phyloP scores from a whole-genome alignment of 2,888 invertebrate genomes.

The Drosophila neonasuta region DNA sequence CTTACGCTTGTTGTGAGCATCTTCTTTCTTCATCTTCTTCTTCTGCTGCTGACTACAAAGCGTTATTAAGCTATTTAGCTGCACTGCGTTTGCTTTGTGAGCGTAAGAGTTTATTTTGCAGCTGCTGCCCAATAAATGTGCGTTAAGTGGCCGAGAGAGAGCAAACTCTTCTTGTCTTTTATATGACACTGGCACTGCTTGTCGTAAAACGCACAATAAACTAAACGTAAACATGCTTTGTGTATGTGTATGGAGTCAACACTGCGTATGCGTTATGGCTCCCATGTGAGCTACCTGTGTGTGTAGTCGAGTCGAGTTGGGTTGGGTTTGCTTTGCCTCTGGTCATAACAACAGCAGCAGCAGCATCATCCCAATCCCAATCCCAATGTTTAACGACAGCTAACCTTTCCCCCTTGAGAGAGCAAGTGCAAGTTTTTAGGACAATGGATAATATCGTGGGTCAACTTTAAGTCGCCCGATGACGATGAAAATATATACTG shows the following conservation, averaged over 20 bases:
- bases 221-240: conserved; percentile 61
- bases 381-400: conserved; percentile 40
- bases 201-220: conserved; percentile 74
- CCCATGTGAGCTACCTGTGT: conserved; percentile 59
- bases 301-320: background rate
- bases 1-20: background rate
- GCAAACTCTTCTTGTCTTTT: conserved; percentile 54
- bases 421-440: conserved; percentile 16
- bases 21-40: background rate
- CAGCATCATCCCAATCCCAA: conserved; percentile 16
- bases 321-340: background rate
- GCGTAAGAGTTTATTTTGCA: conserved; percentile 36
- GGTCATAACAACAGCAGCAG: conserved; percentile 4
- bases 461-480: conserved; percentile 4
- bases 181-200: conserved; percentile 58
- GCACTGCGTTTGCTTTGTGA: conserved; percentile 8
- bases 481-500: background rate
- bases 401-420: background rate
- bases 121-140: conserved; percentile 54
- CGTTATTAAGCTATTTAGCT: conserved; percentile 4
- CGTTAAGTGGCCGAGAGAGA: conserved; percentile 40
- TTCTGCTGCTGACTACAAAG: conserved; percentile 6
- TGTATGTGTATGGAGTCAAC: conserved; percentile 31
- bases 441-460: conserved; percentile 20
- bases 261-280: conserved; percentile 67